A percentile compares a stretch with the other conserved stretches of the same genome.
Conservation (phyloP, 1,140 invertebrate species). For the Venustaconcha ellipsiformis region DNA sequence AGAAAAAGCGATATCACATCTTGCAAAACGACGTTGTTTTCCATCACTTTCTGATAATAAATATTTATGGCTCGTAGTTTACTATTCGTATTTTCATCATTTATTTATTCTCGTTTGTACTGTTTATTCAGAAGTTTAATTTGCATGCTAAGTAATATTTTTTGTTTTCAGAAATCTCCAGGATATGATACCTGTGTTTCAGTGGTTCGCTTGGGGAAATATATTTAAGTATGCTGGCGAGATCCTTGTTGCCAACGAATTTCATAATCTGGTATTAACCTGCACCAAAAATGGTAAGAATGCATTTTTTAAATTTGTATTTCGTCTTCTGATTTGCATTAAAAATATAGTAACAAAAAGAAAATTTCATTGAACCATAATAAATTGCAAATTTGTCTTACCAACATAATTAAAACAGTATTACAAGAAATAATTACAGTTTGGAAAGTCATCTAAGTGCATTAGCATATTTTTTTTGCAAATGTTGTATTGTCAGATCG, state of each 20-base stretch:
- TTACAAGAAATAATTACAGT: too few species aligned
- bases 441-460: too few species aligned
- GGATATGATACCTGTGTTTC: conserved; percentile 49
- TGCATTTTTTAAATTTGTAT: too few species aligned
- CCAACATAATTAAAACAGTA: too few species aligned
- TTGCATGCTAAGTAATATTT: not conserved
- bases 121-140: not conserved
- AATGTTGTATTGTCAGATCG: too few species aligned
- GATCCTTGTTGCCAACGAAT: conserved; percentile 60
- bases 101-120: not conserved
- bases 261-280: conserved; percentile 49
- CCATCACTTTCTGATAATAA: not conserved
- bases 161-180: conserved; percentile 34
- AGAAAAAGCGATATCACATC: not conserved
- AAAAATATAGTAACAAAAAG: too few species aligned
- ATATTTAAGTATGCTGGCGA: conserved; percentile 60
- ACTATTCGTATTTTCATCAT: not conserved
- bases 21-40: not conserved
- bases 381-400: too few species aligned
- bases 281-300: conserved; percentile 34
- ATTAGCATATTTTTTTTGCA: too few species aligned
- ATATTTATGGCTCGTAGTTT: not conserved
- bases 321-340: too few species aligned
- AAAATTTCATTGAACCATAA: too few species aligned
- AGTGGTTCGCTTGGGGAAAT: conserved; percentile 52